Percentiles rank a stretch among this genome's conserved stretches.
These are phyloP conservation scores for Drosophila ogumai DNA, from an alignment of 1,140 invertebrate species.

Conservation along the genomic window DNA sequence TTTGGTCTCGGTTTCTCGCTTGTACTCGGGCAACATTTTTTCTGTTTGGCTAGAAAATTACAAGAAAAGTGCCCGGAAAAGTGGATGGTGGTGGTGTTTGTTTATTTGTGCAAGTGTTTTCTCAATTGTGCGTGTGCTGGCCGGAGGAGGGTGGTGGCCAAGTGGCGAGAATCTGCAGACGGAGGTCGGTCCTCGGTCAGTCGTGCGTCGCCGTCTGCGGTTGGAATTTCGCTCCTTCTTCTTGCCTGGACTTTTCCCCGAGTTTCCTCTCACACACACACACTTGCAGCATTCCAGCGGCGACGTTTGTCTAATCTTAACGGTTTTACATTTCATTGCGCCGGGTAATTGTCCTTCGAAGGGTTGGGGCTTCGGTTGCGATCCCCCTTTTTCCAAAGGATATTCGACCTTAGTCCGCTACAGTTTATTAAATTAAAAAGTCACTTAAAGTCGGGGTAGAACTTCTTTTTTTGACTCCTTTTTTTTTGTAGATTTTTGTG, in stretches of 20 bases:
- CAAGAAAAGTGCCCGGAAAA: slow-evolving; percentile 74
- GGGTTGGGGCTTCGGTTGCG: not conserved
- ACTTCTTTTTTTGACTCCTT: not conserved
- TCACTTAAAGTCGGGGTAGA: slow-evolving; percentile 37
- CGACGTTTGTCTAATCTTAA: slow-evolving; percentile 79
- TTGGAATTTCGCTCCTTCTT: slow-evolving; percentile 46
- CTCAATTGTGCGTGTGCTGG: slow-evolving; percentile 77
- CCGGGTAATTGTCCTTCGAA: slow-evolving; percentile 58
- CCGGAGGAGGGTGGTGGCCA: slow-evolving; percentile 6
- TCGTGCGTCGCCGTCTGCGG: slow-evolving; percentile 72
- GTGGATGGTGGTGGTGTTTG: slow-evolving; percentile 49
- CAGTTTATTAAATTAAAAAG: slow-evolving; percentile 71
- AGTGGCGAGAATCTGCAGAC: slow-evolving; percentile 11
- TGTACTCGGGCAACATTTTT: slow-evolving; percentile 44
- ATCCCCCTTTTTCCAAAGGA: slow-evolving; percentile 3
- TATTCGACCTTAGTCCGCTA: slow-evolving; percentile 31
- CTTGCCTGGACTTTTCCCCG: slow-evolving; percentile 8
- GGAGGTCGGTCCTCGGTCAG: slow-evolving; percentile 34
- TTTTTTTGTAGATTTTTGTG: not conserved
- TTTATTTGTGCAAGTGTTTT: slow-evolving; percentile 82
- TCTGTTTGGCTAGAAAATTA: slow-evolving; percentile 81
- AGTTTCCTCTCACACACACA: slow-evolving; percentile 5
- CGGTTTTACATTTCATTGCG: slow-evolving; percentile 82
- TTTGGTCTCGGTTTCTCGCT: slow-evolving; percentile 31
- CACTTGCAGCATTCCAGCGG: slow-evolving; percentile 28